Percentiles rank a stretch among this genome's conserved stretches.
phyloP scores from a whole-genome alignment of 2,888 invertebrate species.

The Campoplex nolae region DNA sequence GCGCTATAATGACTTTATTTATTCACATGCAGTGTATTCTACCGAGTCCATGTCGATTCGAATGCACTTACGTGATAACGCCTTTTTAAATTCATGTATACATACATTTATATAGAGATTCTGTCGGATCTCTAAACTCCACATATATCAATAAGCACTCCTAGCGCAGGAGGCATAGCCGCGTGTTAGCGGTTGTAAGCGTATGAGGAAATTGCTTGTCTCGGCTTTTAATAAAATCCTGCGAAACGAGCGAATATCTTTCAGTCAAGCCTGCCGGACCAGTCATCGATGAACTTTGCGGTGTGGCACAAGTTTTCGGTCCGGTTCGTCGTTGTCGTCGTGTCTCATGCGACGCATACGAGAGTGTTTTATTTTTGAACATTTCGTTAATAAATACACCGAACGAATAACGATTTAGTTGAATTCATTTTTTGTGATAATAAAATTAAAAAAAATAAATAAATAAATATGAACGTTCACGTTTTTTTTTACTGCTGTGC shows the following conservation, averaged over 20 bases:
- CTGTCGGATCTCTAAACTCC: background rate
- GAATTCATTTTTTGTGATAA: background rate
- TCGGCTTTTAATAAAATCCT: conserved; percentile 48
- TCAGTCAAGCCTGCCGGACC: conserved; percentile 44
- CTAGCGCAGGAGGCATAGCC: background rate
- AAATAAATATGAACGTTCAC: conserved; percentile 20
- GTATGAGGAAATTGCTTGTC: conserved; percentile 37
- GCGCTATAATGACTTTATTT: no score
- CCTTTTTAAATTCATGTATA: background rate
- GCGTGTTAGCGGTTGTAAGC: background rate
- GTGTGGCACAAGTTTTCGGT: background rate
- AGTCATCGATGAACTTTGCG: conserved; percentile 24
- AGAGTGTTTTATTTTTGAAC: background rate
- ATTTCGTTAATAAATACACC: background rate
- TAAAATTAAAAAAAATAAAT: background rate
- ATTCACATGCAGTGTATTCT: background rate
- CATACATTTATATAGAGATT: background rate
- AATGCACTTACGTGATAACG: background rate
- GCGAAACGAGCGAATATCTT: conserved; percentile 29
- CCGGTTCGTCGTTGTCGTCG: background rate
- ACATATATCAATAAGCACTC: background rate
- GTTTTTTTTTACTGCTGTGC: conserved; percentile 2
- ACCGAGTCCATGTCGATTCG: background rate
- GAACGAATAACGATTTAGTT: background rate
- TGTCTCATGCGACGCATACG: background rate